Evolutionary conservation across 2,797 vertebrate genomes (phyloP), one percentile per base, ranked within the genome.

Genomic region (Hoplostethus mediterraneus): DNA sequence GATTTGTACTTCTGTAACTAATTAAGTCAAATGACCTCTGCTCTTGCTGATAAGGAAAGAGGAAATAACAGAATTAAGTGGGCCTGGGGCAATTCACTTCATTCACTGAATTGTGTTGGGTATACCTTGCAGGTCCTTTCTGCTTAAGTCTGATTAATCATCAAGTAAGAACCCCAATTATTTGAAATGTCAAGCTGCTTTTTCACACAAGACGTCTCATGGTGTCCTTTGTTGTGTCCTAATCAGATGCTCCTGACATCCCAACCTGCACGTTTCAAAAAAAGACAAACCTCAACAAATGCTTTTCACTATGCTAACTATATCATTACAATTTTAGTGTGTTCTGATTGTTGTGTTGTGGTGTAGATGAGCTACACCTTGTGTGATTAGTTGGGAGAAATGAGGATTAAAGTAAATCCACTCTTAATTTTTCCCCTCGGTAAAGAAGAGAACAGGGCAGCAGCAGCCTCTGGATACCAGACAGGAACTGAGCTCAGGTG

Each of bases 401-500:
- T 36, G 8, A n/a, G 63, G 36, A 48, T 53, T 72, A 57, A 58
- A n/a, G 10, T 48, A 42, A 56, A 45, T 56, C 47, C 56, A 40
- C 16, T 40, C 8, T n/a, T 8, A 10, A 36, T 55, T 51, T 67
- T 25, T 61, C 3, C 52, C 14, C 21, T 44, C 48, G 14, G 62
- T 16, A 57, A 49, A 33, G 33, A 21, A 25, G n/a, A 73, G 16
- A 59, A 51, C 57, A 25, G 42, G 56, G 67, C n/a, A 11, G 25
- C 55, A 44, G 54, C 44, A 51, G 25, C 13, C 40, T 31, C 28
- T 28, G 28, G 28, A 28, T 28, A 28, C 2, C 28, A 28, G 28
- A 28, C 28, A 51, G 8, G 48, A 63, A 47, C 11, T 63, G 64
- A 67, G 40, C 86, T 79, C 77, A 71, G 76, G 9, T 78, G 76